Percentiles rank a stretch among this genome's conserved stretches.
phyloP scores from a whole-genome alignment of 2,888 invertebrate species.

The Stenichneumon culpator region DNA sequence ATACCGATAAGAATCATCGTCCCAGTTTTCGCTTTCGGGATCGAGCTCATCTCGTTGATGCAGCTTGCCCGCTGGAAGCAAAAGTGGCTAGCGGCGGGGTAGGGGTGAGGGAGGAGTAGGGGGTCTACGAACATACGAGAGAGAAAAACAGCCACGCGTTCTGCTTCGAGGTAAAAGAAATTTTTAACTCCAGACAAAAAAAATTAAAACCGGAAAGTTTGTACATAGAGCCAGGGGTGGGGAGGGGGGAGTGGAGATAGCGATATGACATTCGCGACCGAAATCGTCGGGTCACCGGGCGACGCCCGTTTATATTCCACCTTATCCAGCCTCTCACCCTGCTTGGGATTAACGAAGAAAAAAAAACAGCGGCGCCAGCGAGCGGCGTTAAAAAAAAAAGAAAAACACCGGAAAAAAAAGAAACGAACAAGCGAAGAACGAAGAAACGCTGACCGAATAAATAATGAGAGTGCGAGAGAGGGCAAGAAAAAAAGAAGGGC shows the following conservation, averaged over 20 bases:
- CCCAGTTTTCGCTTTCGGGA: neutral
- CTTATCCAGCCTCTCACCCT: slow-evolving; percentile 3
- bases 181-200: neutral
- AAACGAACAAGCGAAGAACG: neutral
- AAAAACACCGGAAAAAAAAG: slow-evolving; percentile 1
- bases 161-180: neutral
- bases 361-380: neutral
- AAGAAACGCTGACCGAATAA: slow-evolving; percentile 62
- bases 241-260: neutral
- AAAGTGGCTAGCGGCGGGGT: neutral
- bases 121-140: neutral
- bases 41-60: neutral
- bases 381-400: slow-evolving; percentile 14
- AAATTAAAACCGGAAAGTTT: slow-evolving; percentile 28
- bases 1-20: slow-evolving; percentile 2
- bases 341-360: slow-evolving; percentile 29
- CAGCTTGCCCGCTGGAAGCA: neutral
- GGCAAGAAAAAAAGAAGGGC: slow-evolving; percentile 31
- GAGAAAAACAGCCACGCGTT: neutral
- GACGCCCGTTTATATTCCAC: slow-evolving; percentile 4
- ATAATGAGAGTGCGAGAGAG: slow-evolving; percentile 46
- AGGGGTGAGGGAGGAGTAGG: neutral
- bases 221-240: neutral
- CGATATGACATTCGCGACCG: slow-evolving; percentile 24
- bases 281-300: slow-evolving; percentile 35